Evolutionary conservation across 2,888 invertebrate species (phyloP).

Genomic region (Steinernema scapterisci): DNA sequence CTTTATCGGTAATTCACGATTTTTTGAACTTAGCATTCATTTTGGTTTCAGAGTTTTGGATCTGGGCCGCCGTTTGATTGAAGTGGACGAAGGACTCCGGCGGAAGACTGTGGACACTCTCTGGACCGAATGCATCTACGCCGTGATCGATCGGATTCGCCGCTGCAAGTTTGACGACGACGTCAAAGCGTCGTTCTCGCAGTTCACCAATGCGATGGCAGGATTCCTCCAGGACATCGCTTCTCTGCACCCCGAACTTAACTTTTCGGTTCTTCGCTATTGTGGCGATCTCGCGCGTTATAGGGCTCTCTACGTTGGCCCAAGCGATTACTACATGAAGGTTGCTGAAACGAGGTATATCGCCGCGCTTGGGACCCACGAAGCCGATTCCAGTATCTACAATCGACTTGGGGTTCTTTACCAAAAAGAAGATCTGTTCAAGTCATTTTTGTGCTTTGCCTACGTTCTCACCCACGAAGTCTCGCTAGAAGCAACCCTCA

Average conservation of each 20-base stretch:
- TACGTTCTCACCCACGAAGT: not conserved
- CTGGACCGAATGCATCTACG: conserved; percentile 2
- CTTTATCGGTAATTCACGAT: not conserved
- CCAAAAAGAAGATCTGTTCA: conserved; percentile 15
- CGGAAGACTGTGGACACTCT: not conserved
- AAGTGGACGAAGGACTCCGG: not conserved
- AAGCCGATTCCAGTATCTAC: not conserved
- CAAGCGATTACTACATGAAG: conserved; percentile 1
- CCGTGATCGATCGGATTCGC: not conserved
- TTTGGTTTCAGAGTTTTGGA: not conserved
- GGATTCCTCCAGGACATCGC: conserved; percentile 10
- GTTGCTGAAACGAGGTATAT: conserved; percentile 9
- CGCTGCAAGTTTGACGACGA: conserved; percentile 4
- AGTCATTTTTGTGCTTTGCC: conserved; percentile 12
- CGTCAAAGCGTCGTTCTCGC: not conserved
- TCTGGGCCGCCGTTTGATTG: conserved; percentile 11
- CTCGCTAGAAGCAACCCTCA: not conserved
- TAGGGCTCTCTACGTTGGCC: not conserved
- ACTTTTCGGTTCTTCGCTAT: not conserved
- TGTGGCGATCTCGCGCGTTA: conserved; percentile 2
- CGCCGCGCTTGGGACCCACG: not conserved
- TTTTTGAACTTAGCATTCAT: not conserved
- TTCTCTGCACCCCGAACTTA: not conserved
- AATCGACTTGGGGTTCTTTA: conserved; percentile 17
- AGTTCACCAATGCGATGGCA: not conserved